A percentile compares a stretch with the other conserved stretches of the same genome.
Evolutionary conservation across 2,797 vertebrate species (phyloP).

Genomic region (Catostomus latipinnis): DNA sequence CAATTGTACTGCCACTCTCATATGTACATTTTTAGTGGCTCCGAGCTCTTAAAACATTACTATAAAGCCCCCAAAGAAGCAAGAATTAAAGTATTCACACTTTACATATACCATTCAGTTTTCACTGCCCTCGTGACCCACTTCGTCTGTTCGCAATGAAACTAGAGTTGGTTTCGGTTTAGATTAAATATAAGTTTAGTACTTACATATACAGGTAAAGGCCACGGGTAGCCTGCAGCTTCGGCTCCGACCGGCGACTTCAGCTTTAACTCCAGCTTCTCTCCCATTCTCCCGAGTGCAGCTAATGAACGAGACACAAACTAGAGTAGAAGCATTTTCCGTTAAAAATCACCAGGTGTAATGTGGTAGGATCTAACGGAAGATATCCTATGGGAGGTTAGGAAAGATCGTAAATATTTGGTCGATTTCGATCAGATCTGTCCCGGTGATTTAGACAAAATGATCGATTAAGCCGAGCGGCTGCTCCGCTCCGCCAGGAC

Average conservation of each 20-base stretch:
- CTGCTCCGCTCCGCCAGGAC: constrained; percentile 80
- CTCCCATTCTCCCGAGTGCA: constrained; percentile 87
- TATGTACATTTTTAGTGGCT: too few species aligned
- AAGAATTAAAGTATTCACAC: background rate
- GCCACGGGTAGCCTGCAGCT: constrained; percentile 96
- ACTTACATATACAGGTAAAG: constrained; percentile 97
- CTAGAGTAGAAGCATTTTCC: constrained; percentile 77
- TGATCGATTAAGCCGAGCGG: constrained; percentile 82
- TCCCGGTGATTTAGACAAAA: constrained; percentile 64
- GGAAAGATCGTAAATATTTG: constrained; percentile 25
- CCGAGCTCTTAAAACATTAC: background rate
- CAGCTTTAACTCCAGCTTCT: constrained; percentile 97
- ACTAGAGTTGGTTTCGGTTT: background rate
- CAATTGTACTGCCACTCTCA: background rate
- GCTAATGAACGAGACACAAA: constrained; percentile 54
- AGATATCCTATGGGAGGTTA: constrained; percentile 44
- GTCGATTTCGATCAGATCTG: constrained; percentile 57
- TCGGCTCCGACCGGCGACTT: constrained; percentile 98
- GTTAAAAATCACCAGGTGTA: constrained; percentile 39
- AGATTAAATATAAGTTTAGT: constrained; percentile 6
- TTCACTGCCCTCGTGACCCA: constrained; percentile 23
- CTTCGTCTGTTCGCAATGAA: constrained; percentile 14
- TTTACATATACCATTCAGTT: background rate
- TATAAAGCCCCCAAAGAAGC: background rate
- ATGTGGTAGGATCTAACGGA: constrained; percentile 16